Conservation (phyloP, 2,888 invertebrate species). For the Andrena bicolor region DNA sequence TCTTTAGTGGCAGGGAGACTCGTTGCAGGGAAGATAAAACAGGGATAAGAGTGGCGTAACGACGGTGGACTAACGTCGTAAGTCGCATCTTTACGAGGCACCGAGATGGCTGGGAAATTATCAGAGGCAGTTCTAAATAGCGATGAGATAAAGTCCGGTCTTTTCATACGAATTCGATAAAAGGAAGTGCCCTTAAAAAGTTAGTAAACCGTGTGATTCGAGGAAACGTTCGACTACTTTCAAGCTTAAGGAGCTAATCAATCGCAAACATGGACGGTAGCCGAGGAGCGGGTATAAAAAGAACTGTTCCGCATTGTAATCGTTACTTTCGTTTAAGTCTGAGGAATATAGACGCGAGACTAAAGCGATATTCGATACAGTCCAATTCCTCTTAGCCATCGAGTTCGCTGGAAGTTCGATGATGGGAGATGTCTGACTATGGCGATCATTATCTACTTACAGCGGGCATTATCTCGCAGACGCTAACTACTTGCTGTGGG, state of each 20-base stretch:
- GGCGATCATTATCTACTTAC: constrained; percentile 21
- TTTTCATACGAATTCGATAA: constrained; percentile 36
- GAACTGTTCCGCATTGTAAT: too few species aligned
- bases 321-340: too few species aligned
- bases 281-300: too few species aligned
- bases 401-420: not conserved
- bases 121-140: constrained; percentile 55
- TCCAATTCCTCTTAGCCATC: not conserved
- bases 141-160: constrained; percentile 33
- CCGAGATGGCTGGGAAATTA: constrained; percentile 62
- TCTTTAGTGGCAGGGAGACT: constrained; percentile 46
- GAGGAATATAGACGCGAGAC: too few species aligned
- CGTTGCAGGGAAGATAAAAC: constrained; percentile 60
- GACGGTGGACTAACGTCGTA: constrained; percentile 74
- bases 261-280: not conserved
- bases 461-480: not conserved
- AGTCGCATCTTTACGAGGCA: constrained; percentile 78
- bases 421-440: not conserved
- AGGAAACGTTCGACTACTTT: not conserved
- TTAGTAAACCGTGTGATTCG: not conserved
- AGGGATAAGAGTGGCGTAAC: constrained; percentile 69
- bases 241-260: not conserved
- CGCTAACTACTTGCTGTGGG: not conserved
- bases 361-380: too few species aligned
- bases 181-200: constrained; percentile 8